Percentiles rank a stretch among this genome's conserved stretches.
Evolutionary conservation across 1,140 invertebrate species (phyloP).

Genomic region (Fragariocoptes setiger): DNA sequence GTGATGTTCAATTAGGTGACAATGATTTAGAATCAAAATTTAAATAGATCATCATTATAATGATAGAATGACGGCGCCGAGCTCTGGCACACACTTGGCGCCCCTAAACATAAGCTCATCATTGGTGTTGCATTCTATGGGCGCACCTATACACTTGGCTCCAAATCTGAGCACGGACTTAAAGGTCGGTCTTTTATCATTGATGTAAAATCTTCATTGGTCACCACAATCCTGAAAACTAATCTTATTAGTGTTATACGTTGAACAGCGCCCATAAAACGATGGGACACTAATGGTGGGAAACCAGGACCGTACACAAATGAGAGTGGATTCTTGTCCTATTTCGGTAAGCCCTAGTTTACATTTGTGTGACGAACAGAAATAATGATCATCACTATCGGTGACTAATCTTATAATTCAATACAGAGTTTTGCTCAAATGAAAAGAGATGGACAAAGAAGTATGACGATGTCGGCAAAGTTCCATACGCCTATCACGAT

Average conservation of each 20-base stretch:
- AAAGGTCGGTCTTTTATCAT: too few relatives aligned
- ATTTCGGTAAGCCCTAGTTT: too few relatives aligned
- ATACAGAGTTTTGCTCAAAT: slow-evolving; percentile 16
- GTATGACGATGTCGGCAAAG: slow-evolving; percentile 44
- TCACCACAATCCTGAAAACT: too few relatives aligned
- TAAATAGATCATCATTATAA: too few relatives aligned
- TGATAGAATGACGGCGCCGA: slow-evolving; percentile 48
- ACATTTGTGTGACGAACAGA: neutral
- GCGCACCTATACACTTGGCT: slow-evolving; percentile 38
- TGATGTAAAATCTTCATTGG: too few relatives aligned
- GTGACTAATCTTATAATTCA: neutral
- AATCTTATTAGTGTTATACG: too few relatives aligned
- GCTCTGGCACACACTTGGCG: slow-evolving; percentile 54
- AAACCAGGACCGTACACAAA: slow-evolving; percentile 28
- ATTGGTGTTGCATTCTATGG: slow-evolving; percentile 61
- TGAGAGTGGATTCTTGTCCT: slow-evolving; percentile 16
- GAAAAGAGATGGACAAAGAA: slow-evolving; percentile 37
- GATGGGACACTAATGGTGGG: slow-evolving; percentile 28
- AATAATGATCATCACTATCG: neutral
- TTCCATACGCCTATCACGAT: slow-evolving; percentile 52
- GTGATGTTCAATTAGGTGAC: neutral
- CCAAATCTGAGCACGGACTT: slow-evolving; percentile 39
- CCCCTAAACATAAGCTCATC: slow-evolving; percentile 48
- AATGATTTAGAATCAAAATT: neutral
- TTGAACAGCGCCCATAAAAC: slow-evolving; percentile 47